Base-by-base conservation (phyloP, 2,113 vertebrate genomes). In the Pseudolaguvia tuberculata region DNA sequence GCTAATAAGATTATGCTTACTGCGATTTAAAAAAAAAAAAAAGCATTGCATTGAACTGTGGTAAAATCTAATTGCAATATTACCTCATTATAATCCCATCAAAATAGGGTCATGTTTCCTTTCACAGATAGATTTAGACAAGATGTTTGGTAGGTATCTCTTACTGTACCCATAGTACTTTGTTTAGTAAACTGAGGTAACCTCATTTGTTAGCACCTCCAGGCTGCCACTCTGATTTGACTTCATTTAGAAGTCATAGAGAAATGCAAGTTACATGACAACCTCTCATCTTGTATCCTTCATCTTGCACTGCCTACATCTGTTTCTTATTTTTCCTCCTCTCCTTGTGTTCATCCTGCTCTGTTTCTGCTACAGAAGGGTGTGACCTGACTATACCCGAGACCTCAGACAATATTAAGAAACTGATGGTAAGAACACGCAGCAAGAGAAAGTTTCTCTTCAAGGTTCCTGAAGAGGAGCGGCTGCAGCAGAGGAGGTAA, bases 401-500 rank as follows among this genome's bases (percentile, higher is more conserved):
- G 84, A 96, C 93, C 0, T 94, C 93, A 0, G 96, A 98, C 71
- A 92, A 93, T 76, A 98, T 95, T 88, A 94, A 88, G 88, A 98
- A 94, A 87, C 90, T 95, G 87, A 97, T 99, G 97, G 92, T 98
- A 25, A 91, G 97, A 51, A 99, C 96, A 0, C 91, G 97, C 71
- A 98, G 96, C 87, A 98, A 98, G 81, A 90, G 95, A 81, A 95
- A 94, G 85, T 99, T 99, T 9, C 93, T 98, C 9, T 99, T 98
- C 78, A 97, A 94, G 83, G 94, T 98, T 72, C 95, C 97, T 0
- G 96, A 98, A 79, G 97, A 97, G 74, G 97, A 98, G 75, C 79
- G 95, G 12, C 81, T 96, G 3, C 96, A 94, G 58, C 96, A 97
- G 85, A 90, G 95, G 63, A 88, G 95, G 96, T 97, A 55, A 84